A percentile compares a stretch with the other conserved stretches of the same genome.
Conservation (phyloP, 2,888 invertebrate species). For the Euclidia mi region DNA sequence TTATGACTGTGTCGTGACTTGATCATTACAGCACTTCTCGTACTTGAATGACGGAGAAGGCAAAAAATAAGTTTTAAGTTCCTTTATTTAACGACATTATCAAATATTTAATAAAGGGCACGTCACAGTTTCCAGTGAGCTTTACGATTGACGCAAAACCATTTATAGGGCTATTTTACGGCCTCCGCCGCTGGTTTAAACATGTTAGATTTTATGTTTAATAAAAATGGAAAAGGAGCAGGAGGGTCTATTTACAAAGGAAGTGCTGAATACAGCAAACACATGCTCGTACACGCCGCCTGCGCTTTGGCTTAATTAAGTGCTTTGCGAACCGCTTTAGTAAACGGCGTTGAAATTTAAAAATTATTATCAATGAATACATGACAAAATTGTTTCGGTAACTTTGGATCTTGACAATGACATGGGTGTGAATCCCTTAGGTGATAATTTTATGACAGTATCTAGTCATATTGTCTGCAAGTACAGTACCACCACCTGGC, state of each 20-base stretch:
- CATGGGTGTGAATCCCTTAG: not conserved
- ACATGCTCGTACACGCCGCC: slow-evolving; percentile 15
- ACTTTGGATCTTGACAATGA: not conserved
- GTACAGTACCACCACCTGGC: no score
- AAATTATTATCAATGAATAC: slow-evolving; percentile 38
- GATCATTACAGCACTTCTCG: not conserved
- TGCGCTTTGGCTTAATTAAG: slow-evolving; percentile 41
- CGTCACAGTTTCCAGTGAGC: slow-evolving; percentile 16
- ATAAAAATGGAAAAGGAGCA: slow-evolving; percentile 23
- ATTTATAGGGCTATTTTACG: slow-evolving; percentile 26
- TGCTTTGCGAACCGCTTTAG: slow-evolving; percentile 29
- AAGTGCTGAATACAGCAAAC: slow-evolving; percentile 25
- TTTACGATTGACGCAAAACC: slow-evolving; percentile 33
- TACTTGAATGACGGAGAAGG: not conserved
- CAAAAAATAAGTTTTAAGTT: slow-evolving; percentile 2
- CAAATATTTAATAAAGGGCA: slow-evolving; percentile 42
- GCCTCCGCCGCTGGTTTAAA: slow-evolving; percentile 18
- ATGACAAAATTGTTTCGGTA: slow-evolving; percentile 25
- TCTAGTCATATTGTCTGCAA: no score
- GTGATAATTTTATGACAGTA: not conserved
- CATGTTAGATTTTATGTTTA: slow-evolving; percentile 30
- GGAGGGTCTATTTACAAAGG: slow-evolving; percentile 20
- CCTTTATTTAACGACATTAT: slow-evolving; percentile 26
- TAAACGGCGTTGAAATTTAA: slow-evolving; percentile 31
- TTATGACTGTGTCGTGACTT: not conserved